These are phyloP conservation scores for Chrysolina haemoptera DNA, from an alignment of 2,888 invertebrate genomes.

Conservation along the genomic window DNA sequence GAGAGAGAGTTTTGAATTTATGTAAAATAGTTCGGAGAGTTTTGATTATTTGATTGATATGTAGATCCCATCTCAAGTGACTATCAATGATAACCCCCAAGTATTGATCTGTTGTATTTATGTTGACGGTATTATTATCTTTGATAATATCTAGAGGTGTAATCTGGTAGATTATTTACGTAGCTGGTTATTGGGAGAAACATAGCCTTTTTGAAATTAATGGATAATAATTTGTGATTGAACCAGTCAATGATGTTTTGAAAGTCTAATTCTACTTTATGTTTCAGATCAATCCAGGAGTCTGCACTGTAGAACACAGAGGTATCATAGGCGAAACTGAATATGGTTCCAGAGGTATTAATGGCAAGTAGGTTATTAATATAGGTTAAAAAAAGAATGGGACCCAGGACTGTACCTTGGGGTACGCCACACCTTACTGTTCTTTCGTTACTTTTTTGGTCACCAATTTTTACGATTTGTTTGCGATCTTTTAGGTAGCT, in stretches of 20 bases:
- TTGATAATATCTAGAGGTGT: not conserved
- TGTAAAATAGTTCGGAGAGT: not conserved
- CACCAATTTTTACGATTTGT: too few species aligned
- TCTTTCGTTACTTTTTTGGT: too few species aligned
- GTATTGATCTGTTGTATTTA: not conserved
- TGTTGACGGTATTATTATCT: not conserved
- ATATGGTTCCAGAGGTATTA: constrained; percentile 3
- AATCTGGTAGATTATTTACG: not conserved
- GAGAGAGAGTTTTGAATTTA: not conserved
- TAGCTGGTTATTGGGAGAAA: constrained; percentile 6
- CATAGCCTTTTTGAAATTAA: not conserved
- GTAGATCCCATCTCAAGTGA: too few species aligned
- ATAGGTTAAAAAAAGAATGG: not conserved
- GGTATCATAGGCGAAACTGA: not conserved
- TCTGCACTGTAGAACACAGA: not conserved
- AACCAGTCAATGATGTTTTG: not conserved
- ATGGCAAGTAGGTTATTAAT: not conserved
- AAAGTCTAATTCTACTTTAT: constrained; percentile 1
- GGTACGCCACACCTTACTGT: too few species aligned
- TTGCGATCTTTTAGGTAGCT: too few species aligned
- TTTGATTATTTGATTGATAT: not conserved
- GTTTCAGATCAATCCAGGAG: not conserved
- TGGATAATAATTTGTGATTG: not conserved
- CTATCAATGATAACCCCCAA: not conserved
- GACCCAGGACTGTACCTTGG: not conserved